Evolutionary conservation across 2,113 vertebrate species (phyloP), one percentile per base, ranked within the genome.

Genomic region (human (Homo sapiens)): DNA sequence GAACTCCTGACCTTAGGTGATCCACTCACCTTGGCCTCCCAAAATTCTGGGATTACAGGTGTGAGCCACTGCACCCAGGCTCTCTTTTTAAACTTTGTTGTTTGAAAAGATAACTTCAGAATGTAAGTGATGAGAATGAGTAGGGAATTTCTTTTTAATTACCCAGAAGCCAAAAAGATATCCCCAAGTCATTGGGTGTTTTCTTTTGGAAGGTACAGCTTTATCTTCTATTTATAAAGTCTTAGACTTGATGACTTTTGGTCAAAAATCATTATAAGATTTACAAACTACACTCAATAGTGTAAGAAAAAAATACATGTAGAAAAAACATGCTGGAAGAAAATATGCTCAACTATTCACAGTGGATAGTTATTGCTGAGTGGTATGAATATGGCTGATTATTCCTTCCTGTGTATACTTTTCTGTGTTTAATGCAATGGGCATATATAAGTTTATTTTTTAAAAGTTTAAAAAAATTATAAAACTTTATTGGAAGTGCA

Each of bases 101-200:
- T 94, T 94, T 90, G 89, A 76, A 79, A 85, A 84, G n/a, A 61
- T 32, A 48, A 87, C 5, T 61, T 45, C n/a, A 73, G 61, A 95
- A 89, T 85, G 25, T 22, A 93, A 61, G 13, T 66, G 45, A 91
- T 50, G 25, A 35, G 57, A 45, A 78, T 73, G 52, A 72, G 8
- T 35, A 76, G 52, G 27, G 80, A 32, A 16, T 68, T 92, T 89
- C 93, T 89, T 95, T 68, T 64, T n/a, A 96, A 52, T 82, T 38
- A 79, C 32, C 35, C 45, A 68, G 75, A 92, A 93, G 22, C 20
- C 43, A 68, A 83, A 32, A 73, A 57, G 87, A 86, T 25, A 82
- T 90, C 25, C 43, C 40, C 55, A 32, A 78, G 14, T 73, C 72
- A 45, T 22, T 43, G 35, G 23, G 17, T 68, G 50, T 66, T 97